Evolutionary conservation across 2,113 vertebrate genomes (phyloP).

Genomic region (Anoura caudifer): DNA sequence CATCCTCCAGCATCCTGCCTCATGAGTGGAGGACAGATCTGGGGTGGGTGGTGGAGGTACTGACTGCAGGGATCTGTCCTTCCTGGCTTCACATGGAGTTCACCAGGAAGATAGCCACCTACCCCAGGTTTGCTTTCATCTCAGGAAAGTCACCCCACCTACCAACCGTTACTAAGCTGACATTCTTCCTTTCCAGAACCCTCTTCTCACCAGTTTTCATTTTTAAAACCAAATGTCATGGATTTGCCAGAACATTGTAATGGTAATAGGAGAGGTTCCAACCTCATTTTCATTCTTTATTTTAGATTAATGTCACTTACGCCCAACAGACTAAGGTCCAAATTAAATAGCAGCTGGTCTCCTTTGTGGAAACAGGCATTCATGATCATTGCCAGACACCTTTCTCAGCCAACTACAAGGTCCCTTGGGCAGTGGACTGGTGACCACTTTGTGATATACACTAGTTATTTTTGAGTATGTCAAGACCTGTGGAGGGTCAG

Average conservation of each 20-base stretch:
- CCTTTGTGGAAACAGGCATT: background rate
- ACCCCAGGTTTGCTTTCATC: background rate
- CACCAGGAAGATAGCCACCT: background rate
- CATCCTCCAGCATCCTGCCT: background rate
- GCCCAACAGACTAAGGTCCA: background rate
- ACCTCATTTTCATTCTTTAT: background rate
- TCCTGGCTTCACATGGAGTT: background rate
- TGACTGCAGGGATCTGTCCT: rapidly evolving
- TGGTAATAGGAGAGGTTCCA: background rate
- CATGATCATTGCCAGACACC: background rate
- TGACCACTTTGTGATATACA: background rate
- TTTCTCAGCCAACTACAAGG: background rate
- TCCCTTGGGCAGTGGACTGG: background rate
- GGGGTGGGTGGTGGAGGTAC: background rate
- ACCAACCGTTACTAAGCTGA: background rate
- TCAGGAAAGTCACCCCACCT: background rate
- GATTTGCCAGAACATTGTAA: background rate
- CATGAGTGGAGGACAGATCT: background rate
- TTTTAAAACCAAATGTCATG: background rate
- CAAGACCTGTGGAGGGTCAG: background rate
- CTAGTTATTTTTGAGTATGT: background rate
- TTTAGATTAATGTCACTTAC: background rate
- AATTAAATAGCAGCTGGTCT: background rate
- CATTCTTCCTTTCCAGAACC: background rate
- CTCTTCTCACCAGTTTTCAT: background rate